These are phyloP conservation scores for Drosophila robusta DNA, from an alignment of 2,888 invertebrate genomes.

Conservation along the genomic window DNA sequence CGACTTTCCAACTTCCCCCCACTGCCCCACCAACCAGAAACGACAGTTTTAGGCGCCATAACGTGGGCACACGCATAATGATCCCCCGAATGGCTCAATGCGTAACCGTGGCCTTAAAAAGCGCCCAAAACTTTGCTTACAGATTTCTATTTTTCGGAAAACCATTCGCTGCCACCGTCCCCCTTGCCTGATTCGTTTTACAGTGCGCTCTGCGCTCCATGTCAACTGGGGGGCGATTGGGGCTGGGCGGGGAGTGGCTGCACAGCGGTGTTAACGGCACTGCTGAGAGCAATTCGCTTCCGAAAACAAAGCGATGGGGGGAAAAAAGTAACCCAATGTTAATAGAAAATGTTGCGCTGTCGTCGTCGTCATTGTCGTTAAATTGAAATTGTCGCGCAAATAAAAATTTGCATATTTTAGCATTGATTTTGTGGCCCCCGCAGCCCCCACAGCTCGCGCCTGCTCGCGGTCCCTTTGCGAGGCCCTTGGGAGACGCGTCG, in stretches of 20 bases:
- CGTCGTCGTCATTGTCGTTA: constrained; percentile 62
- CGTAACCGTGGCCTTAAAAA: constrained; percentile 46
- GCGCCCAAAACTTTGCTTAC: constrained; percentile 59
- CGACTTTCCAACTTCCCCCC: neutral
- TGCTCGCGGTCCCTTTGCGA: constrained; percentile 24
- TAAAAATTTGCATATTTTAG: constrained; percentile 84
- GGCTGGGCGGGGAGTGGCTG: constrained; percentile 8
- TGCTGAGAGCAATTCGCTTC: constrained; percentile 79
- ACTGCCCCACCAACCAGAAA: constrained; percentile 32
- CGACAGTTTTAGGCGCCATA: constrained; percentile 68
- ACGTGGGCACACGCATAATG: constrained; percentile 78
- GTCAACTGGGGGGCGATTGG: neutral
- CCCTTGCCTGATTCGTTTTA: constrained; percentile 28
- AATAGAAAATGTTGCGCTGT: constrained; percentile 71
- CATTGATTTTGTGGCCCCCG: constrained; percentile 66
- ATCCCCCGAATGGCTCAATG: constrained; percentile 74
- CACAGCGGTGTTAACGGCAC: constrained; percentile 80
- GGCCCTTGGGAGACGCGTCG: constrained; percentile 59
- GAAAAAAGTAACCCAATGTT: constrained; percentile 57
- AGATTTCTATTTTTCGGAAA: constrained; percentile 68
- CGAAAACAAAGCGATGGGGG: constrained; percentile 39
- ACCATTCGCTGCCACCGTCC: constrained; percentile 45
- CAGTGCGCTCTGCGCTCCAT: constrained; percentile 17
- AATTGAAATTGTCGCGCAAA: constrained; percentile 83
- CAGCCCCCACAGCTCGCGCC: neutral